Conservation (phyloP, 2,797 vertebrate species). For the Artibeus lituratus region DNA sequence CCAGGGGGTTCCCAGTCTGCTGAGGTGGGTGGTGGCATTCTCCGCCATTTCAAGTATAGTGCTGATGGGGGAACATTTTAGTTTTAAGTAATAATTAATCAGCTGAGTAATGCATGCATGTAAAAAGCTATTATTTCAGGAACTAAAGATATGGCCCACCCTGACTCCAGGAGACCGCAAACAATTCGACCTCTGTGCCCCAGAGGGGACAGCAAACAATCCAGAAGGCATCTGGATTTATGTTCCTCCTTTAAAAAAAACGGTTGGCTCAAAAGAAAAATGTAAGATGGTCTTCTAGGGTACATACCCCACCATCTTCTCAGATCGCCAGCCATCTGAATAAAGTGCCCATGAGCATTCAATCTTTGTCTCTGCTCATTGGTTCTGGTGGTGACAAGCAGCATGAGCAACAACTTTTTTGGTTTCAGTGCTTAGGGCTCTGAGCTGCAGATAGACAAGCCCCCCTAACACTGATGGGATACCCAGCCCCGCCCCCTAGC, state of each 20-base stretch:
- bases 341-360: not conserved
- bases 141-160: not conserved
- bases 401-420: not conserved
- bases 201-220: not conserved
- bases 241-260: not conserved
- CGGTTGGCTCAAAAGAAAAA: not conserved
- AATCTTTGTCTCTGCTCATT: not conserved
- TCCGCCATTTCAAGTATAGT: not conserved
- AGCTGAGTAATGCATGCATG: not conserved
- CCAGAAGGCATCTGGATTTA: not conserved
- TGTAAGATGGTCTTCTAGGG: not conserved
- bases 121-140: not conserved
- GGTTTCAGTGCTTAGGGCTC: not conserved
- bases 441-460: not conserved
- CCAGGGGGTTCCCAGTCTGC: not conserved
- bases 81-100: not conserved
- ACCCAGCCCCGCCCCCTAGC: not conserved
- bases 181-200: not conserved
- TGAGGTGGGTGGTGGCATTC: not conserved
- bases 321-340: not conserved
- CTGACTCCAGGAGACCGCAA: not conserved
- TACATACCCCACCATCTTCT: not conserved
- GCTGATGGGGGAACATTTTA: not conserved
- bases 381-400: not conserved
- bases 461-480: not conserved